Percentiles rank a stretch among this genome's conserved stretches.
These are phyloP conservation scores for Pleuronectes platessa DNA, from an alignment of 2,113 vertebrate genomes.

Conservation along the genomic window DNA sequence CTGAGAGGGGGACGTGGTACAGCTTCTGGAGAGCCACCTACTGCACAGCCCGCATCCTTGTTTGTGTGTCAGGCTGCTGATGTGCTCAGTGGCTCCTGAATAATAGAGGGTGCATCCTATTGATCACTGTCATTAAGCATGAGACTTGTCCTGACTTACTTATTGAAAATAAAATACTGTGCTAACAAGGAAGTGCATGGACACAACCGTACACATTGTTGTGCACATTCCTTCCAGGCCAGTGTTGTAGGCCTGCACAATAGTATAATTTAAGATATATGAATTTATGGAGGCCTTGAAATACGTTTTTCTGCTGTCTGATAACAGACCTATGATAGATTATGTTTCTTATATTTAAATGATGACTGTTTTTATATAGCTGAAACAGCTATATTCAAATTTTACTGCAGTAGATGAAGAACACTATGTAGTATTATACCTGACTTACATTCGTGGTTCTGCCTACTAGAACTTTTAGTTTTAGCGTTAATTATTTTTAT, in stretches of 20 bases:
- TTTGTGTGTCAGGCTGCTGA: too few species aligned
- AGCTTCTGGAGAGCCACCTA: constrained; percentile 44
- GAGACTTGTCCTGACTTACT: constrained; percentile 30
- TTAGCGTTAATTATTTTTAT: constrained; percentile 56
- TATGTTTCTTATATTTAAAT: not conserved
- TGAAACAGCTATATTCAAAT: not conserved
- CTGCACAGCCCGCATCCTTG: constrained; percentile 4
- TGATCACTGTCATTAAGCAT: constrained; percentile 43
- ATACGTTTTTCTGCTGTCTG: too few species aligned
- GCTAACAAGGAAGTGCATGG: too few species aligned
- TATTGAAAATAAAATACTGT: constrained; percentile 22
- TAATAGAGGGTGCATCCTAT: constrained; percentile 21
- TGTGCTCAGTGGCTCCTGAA: too few species aligned
- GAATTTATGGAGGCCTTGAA: too few species aligned
- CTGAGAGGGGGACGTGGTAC: constrained; percentile 8
- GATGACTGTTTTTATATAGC: not conserved
- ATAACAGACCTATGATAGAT: too few species aligned
- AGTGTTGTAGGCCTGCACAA: not conserved
- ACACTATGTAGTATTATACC: not conserved
- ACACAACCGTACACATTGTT: too few species aligned
- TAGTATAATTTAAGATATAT: too few species aligned
- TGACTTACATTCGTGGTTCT: not conserved
- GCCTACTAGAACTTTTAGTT: constrained; percentile 28
- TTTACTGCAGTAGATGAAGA: not conserved
- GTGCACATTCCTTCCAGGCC: too few species aligned